Conservation (phyloP, 2,888 invertebrate genomes). For the Micoletzkya japonica region DNA sequence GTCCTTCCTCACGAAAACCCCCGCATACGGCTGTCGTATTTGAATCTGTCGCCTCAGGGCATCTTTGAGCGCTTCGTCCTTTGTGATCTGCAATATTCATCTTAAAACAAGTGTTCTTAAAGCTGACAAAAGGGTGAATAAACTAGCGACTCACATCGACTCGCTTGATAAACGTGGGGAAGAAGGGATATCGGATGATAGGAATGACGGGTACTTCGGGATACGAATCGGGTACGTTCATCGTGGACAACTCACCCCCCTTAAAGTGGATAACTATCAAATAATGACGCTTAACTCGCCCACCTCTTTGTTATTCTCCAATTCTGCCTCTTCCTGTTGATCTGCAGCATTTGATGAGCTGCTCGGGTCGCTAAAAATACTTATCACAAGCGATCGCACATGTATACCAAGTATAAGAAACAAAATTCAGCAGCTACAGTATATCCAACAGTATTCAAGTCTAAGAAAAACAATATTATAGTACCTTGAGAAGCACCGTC, state of each 20-base stretch:
- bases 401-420: no score
- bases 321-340: no score
- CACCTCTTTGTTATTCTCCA: no score
- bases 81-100: constrained; percentile 71
- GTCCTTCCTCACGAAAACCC: constrained; percentile 89
- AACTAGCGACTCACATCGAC: constrained; percentile 80
- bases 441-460: no score
- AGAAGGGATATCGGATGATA: constrained; percentile 89
- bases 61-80: constrained; percentile 84
- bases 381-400: no score
- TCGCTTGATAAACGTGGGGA: constrained; percentile 95
- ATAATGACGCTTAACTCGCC: no score
- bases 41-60: constrained; percentile 88
- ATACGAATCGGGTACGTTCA: constrained; percentile 92
- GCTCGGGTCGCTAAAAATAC: no score
- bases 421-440: no score
- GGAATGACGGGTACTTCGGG: constrained; percentile 94
- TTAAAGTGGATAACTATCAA: constrained; percentile 3
- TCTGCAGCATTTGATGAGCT: no score
- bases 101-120: neutral
- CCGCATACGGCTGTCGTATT: constrained; percentile 93
- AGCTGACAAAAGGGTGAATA: neutral
- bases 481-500: constrained; percentile 8
- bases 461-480: no score
- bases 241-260: constrained; percentile 38